These are phyloP conservation scores for Hetaerina americana DNA, from an alignment of 1,140 invertebrate species.

Conservation along the genomic window DNA sequence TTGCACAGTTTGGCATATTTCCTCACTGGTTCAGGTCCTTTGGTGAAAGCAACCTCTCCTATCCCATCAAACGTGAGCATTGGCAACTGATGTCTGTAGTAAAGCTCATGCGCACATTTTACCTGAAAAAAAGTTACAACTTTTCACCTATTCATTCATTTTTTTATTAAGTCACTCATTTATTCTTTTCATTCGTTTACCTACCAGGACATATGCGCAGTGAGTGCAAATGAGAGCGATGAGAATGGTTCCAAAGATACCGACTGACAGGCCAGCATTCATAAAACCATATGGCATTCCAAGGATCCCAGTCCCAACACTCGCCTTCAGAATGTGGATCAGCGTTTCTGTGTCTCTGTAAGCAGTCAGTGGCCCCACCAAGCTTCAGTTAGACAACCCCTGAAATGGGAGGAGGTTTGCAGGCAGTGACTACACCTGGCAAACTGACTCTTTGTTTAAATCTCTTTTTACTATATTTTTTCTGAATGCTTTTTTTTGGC, in stretches of 20 bases:
- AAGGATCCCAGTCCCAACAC: constrained; percentile 80
- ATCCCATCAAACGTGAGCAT: constrained; percentile 66
- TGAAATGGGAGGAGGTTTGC: background rate
- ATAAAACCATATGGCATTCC: constrained; percentile 80
- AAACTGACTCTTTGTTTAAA: too few relatives aligned
- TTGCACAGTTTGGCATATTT: constrained; percentile 46
- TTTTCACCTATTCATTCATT: too few relatives aligned
- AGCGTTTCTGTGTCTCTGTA: constrained; percentile 66
- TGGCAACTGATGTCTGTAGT: constrained; percentile 49
- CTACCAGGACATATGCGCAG: constrained; percentile 72
- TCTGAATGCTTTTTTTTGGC: too few relatives aligned
- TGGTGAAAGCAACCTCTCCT: constrained; percentile 53
- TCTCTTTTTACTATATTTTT: too few relatives aligned
- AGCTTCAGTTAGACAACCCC: background rate
- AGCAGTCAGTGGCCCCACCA: constrained; percentile 9
- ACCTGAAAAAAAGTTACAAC: constrained; percentile 43
- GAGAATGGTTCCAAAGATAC: constrained; percentile 62
- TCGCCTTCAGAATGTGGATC: constrained; percentile 74
- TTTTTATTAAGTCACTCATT: too few relatives aligned
- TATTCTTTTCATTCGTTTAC: too few relatives aligned
- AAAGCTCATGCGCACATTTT: constrained; percentile 66
- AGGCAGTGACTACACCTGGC: background rate
- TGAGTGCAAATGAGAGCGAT: constrained; percentile 74
- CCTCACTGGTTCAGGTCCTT: constrained; percentile 50
- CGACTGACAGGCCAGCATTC: constrained; percentile 60